phyloP scores from a whole-genome alignment of 2,888 invertebrate species.

The Mimas tiliae region DNA sequence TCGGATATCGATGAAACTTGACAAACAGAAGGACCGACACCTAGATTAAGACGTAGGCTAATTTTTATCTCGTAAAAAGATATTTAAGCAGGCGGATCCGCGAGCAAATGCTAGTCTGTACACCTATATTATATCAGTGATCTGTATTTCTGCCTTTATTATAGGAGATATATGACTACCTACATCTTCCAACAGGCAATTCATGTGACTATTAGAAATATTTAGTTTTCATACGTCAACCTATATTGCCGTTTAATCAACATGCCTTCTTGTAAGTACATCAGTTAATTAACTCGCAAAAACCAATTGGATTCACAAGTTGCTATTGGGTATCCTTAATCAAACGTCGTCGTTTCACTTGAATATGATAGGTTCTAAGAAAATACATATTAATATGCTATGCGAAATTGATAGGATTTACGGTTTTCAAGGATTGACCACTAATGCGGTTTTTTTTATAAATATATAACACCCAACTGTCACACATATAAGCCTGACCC shows the following conservation, averaged over 20 bases:
- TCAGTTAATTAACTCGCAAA: neutral
- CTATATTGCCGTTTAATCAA: neutral
- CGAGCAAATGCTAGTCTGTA: too few species aligned
- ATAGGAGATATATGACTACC: neutral
- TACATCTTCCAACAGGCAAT: neutral
- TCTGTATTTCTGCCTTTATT: neutral
- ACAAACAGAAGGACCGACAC: too few species aligned
- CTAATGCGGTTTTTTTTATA: too few species aligned
- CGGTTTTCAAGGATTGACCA: too few species aligned
- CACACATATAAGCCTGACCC: too few species aligned
- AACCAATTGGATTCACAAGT: neutral
- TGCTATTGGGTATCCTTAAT: neutral
- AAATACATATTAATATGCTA: neutral
- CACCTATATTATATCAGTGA: too few species aligned
- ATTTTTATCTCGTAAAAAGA: too few species aligned
- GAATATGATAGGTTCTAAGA: neutral
- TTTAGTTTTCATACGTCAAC: neutral
- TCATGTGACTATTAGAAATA: slow-evolving; percentile 2
- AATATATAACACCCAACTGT: too few species aligned
- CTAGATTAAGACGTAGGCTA: too few species aligned
- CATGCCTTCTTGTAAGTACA: neutral
- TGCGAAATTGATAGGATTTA: neutral
- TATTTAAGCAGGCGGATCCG: too few species aligned
- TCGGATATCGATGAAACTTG: too few species aligned
- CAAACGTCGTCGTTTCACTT: neutral